phyloP scores from a whole-genome alignment of 2,113 vertebrate genomes.

The Eclectus roratus region DNA sequence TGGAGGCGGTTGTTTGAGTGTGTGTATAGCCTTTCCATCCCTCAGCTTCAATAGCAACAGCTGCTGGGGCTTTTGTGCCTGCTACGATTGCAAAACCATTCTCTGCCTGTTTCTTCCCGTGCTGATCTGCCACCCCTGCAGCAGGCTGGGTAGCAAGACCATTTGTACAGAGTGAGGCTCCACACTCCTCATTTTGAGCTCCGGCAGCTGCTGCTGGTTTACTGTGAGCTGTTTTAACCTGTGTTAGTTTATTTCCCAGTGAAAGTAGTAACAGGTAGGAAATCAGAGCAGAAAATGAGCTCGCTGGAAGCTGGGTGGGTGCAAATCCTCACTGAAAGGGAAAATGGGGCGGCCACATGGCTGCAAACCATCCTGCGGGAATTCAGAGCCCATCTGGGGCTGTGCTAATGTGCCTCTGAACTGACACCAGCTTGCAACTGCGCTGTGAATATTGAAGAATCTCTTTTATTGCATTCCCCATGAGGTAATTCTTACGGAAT shows the following conservation, averaged over 20 bases:
- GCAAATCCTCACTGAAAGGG: background rate
- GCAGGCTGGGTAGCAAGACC: background rate
- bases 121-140: background rate
- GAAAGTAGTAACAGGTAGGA: background rate
- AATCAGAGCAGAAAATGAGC: background rate
- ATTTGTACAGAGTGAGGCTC: background rate
- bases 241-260: background rate
- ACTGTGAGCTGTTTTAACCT: background rate
- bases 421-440: background rate
- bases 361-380: background rate
- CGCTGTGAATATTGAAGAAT: background rate
- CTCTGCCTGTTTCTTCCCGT: background rate
- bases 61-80: constrained; percentile 46
- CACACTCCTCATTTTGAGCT: background rate
- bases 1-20: background rate
- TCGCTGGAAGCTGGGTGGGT: background rate
- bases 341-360: background rate
- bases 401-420: background rate
- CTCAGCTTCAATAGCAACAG: constrained; percentile 53
- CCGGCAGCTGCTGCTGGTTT: background rate
- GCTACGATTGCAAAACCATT: background rate
- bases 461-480: background rate
- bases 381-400: background rate
- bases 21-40: constrained; percentile 19
- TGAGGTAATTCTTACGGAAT: background rate